Evolutionary conservation across 2,888 invertebrate genomes (phyloP).

Genomic region (Stenoptilia bipunctidactyla): DNA sequence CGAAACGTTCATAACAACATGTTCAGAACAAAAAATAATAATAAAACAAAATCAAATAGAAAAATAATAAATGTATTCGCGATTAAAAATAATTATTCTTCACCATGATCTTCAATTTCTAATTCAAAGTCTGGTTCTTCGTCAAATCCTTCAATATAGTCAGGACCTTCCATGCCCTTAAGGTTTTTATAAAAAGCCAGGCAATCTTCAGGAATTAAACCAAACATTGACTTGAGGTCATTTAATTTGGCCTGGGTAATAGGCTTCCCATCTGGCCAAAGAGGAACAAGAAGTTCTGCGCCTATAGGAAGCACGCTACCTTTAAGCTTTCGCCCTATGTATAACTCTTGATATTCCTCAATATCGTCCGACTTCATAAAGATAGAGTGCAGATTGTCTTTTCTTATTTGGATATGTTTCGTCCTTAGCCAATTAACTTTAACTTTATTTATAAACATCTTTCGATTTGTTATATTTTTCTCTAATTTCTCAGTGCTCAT

Average conservation of each 20-base stretch:
- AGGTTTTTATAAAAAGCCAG: conserved; percentile 8
- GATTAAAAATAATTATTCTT: background rate
- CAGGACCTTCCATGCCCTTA: background rate
- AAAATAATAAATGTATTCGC: background rate
- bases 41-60: background rate
- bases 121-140: background rate
- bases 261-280: conserved; percentile 16
- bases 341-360: background rate
- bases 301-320: conserved; percentile 2
- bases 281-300: conserved; percentile 7
- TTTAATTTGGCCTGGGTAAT: conserved; percentile 14
- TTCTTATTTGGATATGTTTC: too few relatives aligned
- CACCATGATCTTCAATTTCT: background rate
- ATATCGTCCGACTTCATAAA: background rate
- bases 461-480: too few relatives aligned
- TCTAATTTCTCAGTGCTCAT: background rate
- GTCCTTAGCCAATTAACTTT: too few relatives aligned
- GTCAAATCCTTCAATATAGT: background rate
- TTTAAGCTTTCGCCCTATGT: conserved; percentile 2
- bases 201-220: conserved; percentile 12
- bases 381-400: too few relatives aligned
- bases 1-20: too few relatives aligned
- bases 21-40: too few relatives aligned
- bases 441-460: too few relatives aligned
- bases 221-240: conserved; percentile 11